Evolutionary conservation across 2,113 vertebrate genomes (phyloP), one percentile per base, ranked within the genome.

Genomic region (Phoxinus phoxinus): DNA sequence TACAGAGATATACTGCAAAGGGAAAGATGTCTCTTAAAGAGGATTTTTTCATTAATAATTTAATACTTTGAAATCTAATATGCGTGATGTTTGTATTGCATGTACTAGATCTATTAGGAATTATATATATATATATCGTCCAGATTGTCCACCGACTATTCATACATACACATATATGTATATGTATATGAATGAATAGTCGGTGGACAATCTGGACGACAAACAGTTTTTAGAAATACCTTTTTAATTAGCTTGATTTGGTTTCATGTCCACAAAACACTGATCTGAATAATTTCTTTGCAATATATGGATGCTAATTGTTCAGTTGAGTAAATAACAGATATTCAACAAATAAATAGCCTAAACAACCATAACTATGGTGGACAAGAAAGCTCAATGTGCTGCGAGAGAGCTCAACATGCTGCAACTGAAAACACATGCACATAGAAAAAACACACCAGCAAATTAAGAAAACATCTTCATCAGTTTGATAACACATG

Each of bases 1-100:
- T 75, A 27, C 58, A 75, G 48, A 86, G 61, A 75, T n/a, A 44
- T 17, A 44, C 53, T 44, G 32, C 32, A 63, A 15, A 61, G 19
- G 21, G 3, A 61, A 79, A 79, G 17, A 30, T 3, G 46, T 11
- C 25, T 51, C n/a, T 30, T 7, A 19, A 76, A 73, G 61, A 69
- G 3, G 25, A 75, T 61, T 59, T 27, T 59, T 32, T n/a, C 6
- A 82, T 74, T 19, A 58, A 65, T 13, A 25, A 51, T 67, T 23
- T 23, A 37, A 12, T 37, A 71, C 4, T 41, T 21, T n/a, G 1
- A 41, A 41, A 41, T n/a, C 21, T 41, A 12, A 5, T 61, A 1
- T 71, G 19, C 2, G 3, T 46, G 67, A 21, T 23, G 8, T 32
- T 35, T 35, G 65, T 21, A 21, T 35, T 69, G 17, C 1, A 19